Evolutionary conservation across 1,140 invertebrate genomes (phyloP), one percentile per base, ranked within the genome.

Genomic region (Drosophila tani): DNA sequence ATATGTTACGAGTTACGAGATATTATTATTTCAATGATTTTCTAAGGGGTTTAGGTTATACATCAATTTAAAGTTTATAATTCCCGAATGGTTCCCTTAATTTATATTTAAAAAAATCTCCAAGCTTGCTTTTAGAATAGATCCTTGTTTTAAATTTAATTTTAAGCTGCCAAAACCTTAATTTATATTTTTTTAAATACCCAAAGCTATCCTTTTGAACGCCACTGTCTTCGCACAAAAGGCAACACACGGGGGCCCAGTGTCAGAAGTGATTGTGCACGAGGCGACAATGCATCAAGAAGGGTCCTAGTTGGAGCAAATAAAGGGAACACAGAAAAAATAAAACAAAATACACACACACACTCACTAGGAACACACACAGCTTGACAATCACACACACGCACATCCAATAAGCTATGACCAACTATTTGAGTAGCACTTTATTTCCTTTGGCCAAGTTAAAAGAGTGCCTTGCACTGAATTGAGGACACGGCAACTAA

Each of bases 201-300:
- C 14, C 12, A 8, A 17, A 45, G 4, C 56, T 45, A 19, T 5
- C 0, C 2, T 24, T 14, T 21, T 12, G 7, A 12, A 40, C 3
- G 1, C 7, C 5, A 27, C 19, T 58, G n/a, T 57, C 8, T 3
- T 58, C 7, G 12, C 24, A 40, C 38, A 35, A 27, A 17, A 17
- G 40, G 5, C 24, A 32, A 29, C 15, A 14, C 17, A 60, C 5
- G 24, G 11, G 24, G 11, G 24, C 40, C 35, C 35, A 17, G 47
- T 41, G n/a, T 14, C 55, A 43, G 63, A 14, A 50, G 38, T 74
- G 51, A 58, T 73, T 73, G 69, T 73, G 63, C 59, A 75, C 46
- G 46, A 57, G 70, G 58, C 58, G 73, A 73, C 67, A 75, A 71
- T 64, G 58, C 68, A 56, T 64, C 73, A 45, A 40, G 19, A 73